These are phyloP conservation scores for Nothobranchius furzeri DNA, from an alignment of 2,113 vertebrate genomes.

Conservation along the genomic window DNA sequence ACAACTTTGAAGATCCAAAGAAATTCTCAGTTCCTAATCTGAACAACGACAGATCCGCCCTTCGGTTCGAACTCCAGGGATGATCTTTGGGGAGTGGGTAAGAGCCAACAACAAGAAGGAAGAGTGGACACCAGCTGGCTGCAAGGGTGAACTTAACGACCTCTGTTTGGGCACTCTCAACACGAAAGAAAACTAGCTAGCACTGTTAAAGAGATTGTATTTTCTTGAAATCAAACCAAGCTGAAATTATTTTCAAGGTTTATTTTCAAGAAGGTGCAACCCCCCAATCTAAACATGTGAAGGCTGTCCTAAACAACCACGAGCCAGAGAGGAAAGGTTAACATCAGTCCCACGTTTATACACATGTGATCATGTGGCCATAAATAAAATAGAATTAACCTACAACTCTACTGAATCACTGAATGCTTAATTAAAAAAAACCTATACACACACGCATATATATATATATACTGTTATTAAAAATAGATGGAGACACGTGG, in stretches of 20 bases:
- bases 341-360: neutral
- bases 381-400: too few relatives aligned
- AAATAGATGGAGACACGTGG: too few relatives aligned
- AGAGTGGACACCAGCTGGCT: constrained; percentile 43
- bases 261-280: neutral
- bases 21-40: constrained; percentile 16
- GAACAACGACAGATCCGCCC: constrained; percentile 32
- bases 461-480: too few relatives aligned
- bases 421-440: too few relatives aligned
- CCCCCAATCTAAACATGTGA: neutral
- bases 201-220: constrained; percentile 6
- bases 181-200: constrained; percentile 10
- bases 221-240: constrained; percentile 11
- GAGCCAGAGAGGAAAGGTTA: neutral
- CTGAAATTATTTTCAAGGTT: neutral
- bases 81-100: constrained; percentile 13
- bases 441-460: too few relatives aligned
- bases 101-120: constrained; percentile 28
- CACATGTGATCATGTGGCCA: neutral
- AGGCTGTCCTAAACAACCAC: neutral
- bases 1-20: constrained; percentile 10
- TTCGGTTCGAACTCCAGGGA: constrained; percentile 33
- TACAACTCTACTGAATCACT: too few relatives aligned
- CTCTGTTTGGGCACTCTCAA: constrained; percentile 11
- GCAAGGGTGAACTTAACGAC: constrained; percentile 33